Evolutionary conservation across 1,140 invertebrate species (phyloP).

Genomic region (Heliconius hermathena): DNA sequence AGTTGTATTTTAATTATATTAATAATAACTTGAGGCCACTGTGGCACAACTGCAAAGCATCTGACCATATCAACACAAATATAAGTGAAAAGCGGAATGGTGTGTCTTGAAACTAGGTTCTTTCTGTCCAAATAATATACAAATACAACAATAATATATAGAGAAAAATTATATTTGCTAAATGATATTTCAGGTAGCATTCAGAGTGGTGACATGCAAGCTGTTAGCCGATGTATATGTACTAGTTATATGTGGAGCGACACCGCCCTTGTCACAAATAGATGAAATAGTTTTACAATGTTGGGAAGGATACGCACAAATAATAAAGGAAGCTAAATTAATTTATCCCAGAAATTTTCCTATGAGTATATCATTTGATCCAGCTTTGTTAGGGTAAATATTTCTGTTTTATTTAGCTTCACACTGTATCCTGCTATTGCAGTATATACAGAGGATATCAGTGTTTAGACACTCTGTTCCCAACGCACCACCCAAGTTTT

Average conservation of each 20-base stretch:
- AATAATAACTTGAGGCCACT: background rate
- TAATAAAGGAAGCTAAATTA: constrained; percentile 84
- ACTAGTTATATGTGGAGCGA: constrained; percentile 89
- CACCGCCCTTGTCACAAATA: constrained; percentile 87
- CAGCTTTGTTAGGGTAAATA: constrained; percentile 85
- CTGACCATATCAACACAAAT: no score
- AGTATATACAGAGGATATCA: no score
- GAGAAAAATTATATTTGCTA: background rate
- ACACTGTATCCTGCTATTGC: background rate
- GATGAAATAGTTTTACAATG: constrained; percentile 87
- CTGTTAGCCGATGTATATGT: constrained; percentile 89
- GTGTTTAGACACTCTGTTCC: no score
- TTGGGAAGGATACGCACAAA: constrained; percentile 87
- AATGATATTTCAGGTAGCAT: constrained; percentile 86
- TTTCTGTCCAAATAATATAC: no score
- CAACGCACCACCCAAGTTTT: no score
- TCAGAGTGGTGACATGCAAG: constrained; percentile 89
- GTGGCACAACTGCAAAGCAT: no score
- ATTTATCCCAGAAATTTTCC: constrained; percentile 86
- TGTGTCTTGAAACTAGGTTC: no score
- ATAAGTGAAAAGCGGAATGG: no score
- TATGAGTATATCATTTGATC: constrained; percentile 82
- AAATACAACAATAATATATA: background rate
- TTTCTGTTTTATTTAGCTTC: constrained; percentile 23
- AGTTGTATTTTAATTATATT: constrained; percentile 48